Percentiles rank a stretch among this genome's conserved stretches.
These are phyloP conservation scores for Acropternis orthonyx DNA, from an alignment of 2,797 vertebrate genomes.

Conservation along the genomic window DNA sequence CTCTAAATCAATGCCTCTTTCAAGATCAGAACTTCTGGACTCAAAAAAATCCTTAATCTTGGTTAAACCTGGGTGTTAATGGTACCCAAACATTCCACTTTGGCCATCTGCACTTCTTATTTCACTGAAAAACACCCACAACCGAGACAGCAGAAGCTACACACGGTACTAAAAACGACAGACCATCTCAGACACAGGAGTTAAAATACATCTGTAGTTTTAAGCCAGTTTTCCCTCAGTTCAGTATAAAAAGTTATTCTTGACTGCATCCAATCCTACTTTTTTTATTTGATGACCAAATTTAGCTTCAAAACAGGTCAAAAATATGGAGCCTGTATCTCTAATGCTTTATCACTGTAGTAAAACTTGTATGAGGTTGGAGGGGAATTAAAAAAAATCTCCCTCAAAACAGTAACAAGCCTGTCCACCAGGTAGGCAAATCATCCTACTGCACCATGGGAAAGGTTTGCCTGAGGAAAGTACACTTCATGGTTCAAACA, in stretches of 20 bases:
- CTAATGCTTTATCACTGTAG: neutral
- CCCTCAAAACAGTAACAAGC: neutral
- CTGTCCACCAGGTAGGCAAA: neutral
- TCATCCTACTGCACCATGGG: neutral
- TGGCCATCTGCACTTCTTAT: neutral
- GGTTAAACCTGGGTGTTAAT: neutral
- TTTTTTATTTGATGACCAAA: neutral
- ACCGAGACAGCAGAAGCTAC: neutral
- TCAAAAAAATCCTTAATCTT: constrained; percentile 3
- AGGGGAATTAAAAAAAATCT: neutral
- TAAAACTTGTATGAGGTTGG: neutral
- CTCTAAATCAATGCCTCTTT: constrained; percentile 1
- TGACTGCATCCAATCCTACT: neutral
- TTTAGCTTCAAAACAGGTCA: neutral
- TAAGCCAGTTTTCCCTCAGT: neutral
- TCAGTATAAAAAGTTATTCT: neutral
- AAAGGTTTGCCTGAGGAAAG: neutral
- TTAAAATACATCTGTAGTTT: neutral
- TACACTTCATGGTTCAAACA: neutral
- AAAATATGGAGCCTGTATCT: neutral
- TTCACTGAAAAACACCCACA: neutral
- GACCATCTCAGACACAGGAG: neutral
- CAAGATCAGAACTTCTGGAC: neutral
- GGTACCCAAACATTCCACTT: neutral
- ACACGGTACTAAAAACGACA: neutral